Conservation (phyloP, 2,888 invertebrate genomes). For the Eupithecia centaureata region DNA sequence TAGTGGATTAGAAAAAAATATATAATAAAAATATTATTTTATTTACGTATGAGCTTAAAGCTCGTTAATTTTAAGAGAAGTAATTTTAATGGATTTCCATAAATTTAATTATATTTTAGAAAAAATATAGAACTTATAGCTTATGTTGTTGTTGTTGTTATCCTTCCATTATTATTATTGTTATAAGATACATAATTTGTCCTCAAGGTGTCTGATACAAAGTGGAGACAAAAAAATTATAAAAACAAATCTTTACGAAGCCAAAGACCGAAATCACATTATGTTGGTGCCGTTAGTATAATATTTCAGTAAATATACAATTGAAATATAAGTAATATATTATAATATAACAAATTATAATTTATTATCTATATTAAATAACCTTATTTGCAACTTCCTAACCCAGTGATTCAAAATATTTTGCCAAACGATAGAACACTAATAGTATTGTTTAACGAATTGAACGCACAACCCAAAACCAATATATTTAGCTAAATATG, state of each 20-base stretch:
- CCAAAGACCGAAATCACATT: too few species aligned
- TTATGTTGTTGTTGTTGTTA: constrained; percentile 54
- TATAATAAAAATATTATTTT: constrained; percentile 14
- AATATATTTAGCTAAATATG: constrained; percentile 51
- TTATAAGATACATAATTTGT: constrained; percentile 24
- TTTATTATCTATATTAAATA: background rate
- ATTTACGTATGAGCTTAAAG: constrained; percentile 54
- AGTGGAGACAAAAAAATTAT: background rate
- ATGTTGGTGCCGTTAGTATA: too few species aligned
- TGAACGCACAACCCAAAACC: constrained; percentile 69
- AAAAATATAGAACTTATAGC: constrained; percentile 44
- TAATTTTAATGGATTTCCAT: constrained; percentile 43
- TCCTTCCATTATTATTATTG: constrained; percentile 47
- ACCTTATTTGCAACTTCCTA: constrained; percentile 3
- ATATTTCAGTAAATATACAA: too few species aligned
- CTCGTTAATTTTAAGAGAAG: constrained; percentile 49
- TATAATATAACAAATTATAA: too few species aligned
- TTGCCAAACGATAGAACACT: constrained; percentile 23
- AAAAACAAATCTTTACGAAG: too few species aligned
- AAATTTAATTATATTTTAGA: constrained; percentile 54
- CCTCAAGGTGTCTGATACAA: constrained; percentile 1
- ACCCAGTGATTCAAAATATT: constrained; percentile 4
- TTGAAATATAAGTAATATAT: too few species aligned
- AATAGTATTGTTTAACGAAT: constrained; percentile 48
- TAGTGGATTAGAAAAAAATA: background rate